A percentile compares a stretch with the other conserved stretches of the same genome.
phyloP scores from a whole-genome alignment of 2,113 vertebrate species.

The Casuarius casuarius region DNA sequence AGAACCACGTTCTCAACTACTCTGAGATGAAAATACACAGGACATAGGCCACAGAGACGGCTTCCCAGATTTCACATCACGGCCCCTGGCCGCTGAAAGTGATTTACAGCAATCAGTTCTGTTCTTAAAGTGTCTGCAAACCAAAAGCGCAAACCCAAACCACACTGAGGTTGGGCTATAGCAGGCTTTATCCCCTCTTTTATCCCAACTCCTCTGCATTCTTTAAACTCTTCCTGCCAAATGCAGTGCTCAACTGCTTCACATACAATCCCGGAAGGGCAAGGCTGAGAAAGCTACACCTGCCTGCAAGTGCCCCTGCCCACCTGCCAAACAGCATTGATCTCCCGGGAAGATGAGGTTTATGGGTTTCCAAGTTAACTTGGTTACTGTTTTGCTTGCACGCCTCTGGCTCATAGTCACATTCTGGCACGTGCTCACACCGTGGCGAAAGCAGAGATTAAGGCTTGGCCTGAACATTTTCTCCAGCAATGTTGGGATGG shows the following conservation, averaged over 20 bases:
- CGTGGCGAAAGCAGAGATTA: background rate
- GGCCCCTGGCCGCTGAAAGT: background rate
- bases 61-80: background rate
- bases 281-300: background rate
- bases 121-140: background rate
- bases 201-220: fast-evolving
- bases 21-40: background rate
- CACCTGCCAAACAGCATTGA: no score
- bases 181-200: fast-evolving
- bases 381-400: background rate
- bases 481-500: background rate
- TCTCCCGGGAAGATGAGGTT: no score
- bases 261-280: fast-evolving
- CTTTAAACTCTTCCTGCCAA: background rate
- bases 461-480: no score
- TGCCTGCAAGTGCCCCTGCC: background rate
- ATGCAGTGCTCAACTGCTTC: background rate
- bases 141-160: background rate
- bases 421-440: background rate
- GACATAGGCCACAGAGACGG: fast-evolving
- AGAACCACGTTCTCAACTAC: background rate
- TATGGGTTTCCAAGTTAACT: background rate
- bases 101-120: background rate
- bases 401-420: background rate
- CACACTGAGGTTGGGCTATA: background rate